phyloP scores from a whole-genome alignment of 2,888 invertebrate species.

The Acanthopleura granulata region DNA sequence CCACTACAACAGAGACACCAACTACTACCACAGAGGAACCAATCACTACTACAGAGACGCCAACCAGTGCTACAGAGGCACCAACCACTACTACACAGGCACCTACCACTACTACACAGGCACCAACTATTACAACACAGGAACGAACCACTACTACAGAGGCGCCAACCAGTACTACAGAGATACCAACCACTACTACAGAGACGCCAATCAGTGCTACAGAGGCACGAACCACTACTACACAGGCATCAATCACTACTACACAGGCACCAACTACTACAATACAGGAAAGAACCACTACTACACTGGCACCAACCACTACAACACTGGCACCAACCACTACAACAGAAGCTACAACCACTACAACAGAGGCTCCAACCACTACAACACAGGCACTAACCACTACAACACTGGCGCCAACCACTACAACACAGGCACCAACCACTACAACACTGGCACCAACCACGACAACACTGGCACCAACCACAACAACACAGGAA shows the following conservation, averaged over 20 bases:
- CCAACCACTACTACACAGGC: not conserved
- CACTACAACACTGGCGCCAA: not conserved
- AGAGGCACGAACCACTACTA: not conserved
- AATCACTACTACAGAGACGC: not conserved
- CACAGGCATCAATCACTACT: not conserved
- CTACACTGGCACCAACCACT: not conserved
- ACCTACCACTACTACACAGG: too few relatives aligned
- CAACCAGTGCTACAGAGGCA: not conserved
- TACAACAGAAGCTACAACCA: not conserved
- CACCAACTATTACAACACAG: too few relatives aligned
- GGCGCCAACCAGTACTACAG: too few relatives aligned
- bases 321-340: not conserved
- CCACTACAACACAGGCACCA: not conserved
- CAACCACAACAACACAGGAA: not conserved
- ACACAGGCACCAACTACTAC: not conserved
- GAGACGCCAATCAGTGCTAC: not conserved
- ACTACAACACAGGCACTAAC: not conserved
- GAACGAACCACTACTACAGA: too few relatives aligned
- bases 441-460: not conserved
- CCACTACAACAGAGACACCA: not conserved
- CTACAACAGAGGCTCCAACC: not conserved
- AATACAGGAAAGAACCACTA: not conserved
- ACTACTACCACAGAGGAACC: not conserved
- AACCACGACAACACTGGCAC: not conserved
- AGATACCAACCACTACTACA: too few relatives aligned